Conservation (phyloP, 2,888 invertebrate species). For the Penaeus monodon region DNA sequence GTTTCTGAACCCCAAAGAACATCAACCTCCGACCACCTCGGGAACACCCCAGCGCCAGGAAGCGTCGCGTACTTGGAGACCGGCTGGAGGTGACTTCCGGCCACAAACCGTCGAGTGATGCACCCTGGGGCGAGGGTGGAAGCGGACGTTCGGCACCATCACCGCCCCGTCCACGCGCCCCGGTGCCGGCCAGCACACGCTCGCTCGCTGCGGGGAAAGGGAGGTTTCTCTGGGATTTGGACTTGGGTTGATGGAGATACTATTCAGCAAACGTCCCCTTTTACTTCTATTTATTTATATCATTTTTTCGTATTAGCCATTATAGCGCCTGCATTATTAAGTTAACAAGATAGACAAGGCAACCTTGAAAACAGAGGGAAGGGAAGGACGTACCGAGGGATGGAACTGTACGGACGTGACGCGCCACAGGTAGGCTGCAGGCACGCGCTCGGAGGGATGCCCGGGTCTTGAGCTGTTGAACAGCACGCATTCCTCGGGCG, state of each 20-base stretch:
- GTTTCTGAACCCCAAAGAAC: no score
- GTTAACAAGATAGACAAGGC: no score
- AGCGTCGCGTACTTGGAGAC: slow-evolving; percentile 12
- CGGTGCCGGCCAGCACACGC: slow-evolving; percentile 85
- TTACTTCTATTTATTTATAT: no score
- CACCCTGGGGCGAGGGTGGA: slow-evolving; percentile 67
- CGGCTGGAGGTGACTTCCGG: slow-evolving; percentile 36
- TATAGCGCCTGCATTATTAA: no score
- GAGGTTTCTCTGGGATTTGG: neutral
- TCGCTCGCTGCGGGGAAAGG: slow-evolving; percentile 72
- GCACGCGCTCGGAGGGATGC: slow-evolving; percentile 90
- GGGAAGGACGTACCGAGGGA: slow-evolving; percentile 66
- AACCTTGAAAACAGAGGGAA: no score
- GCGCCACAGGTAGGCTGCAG: slow-evolving; percentile 85
- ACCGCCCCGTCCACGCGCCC: slow-evolving; percentile 88
- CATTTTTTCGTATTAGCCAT: neutral
- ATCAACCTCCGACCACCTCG: no score
- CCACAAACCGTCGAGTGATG: slow-evolving; percentile 68
- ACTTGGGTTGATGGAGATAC: no score
- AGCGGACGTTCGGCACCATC: slow-evolving; percentile 85
- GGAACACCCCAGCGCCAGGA: no score
- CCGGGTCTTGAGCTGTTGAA: slow-evolving; percentile 94
- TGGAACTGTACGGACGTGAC: slow-evolving; percentile 92
- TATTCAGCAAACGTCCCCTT: no score
- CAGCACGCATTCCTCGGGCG: slow-evolving; percentile 80